Conservation (phyloP, 2,888 invertebrate genomes). For the Geotrupes spiniger region DNA sequence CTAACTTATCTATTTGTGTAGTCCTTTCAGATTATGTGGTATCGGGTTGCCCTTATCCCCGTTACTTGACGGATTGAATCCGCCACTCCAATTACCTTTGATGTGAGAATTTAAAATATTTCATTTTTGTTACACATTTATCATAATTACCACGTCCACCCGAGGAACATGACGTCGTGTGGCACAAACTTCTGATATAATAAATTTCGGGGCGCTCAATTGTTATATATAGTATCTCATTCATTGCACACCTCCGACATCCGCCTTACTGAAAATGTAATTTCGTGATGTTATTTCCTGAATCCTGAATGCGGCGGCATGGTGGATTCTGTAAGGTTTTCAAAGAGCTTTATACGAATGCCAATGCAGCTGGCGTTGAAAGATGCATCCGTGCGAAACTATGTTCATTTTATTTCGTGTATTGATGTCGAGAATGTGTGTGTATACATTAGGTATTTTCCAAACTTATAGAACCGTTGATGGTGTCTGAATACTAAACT, state of each 20-base stretch:
- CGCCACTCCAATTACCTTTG: too few species aligned
- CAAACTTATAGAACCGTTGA: too few species aligned
- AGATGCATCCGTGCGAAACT: conserved; percentile 39
- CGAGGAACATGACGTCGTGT: too few species aligned
- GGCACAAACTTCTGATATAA: too few species aligned
- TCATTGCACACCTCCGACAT: conserved; percentile 40
- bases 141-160: too few species aligned
- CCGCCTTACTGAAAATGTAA: conserved; percentile 46
- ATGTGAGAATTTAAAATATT: too few species aligned
- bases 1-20: conserved; percentile 37
- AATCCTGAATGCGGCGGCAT: conserved; percentile 39
- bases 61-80: too few species aligned
- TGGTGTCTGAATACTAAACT: too few species aligned
- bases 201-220: too few species aligned
- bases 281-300: conserved; percentile 39
- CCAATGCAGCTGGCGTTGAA: conserved; percentile 36
- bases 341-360: conserved; percentile 35
- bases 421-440: too few species aligned
- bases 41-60: conserved; percentile 14
- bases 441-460: too few species aligned
- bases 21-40: conserved; percentile 28
- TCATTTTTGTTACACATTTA: too few species aligned
- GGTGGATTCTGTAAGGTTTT: conserved; percentile 35
- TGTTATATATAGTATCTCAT: conserved; percentile 24
- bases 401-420: conserved; percentile 14